Percentiles rank a stretch among this genome's conserved stretches.
Evolutionary conservation across 2,888 invertebrate genomes (phyloP).

Genomic region (Ditula angustiorana): DNA sequence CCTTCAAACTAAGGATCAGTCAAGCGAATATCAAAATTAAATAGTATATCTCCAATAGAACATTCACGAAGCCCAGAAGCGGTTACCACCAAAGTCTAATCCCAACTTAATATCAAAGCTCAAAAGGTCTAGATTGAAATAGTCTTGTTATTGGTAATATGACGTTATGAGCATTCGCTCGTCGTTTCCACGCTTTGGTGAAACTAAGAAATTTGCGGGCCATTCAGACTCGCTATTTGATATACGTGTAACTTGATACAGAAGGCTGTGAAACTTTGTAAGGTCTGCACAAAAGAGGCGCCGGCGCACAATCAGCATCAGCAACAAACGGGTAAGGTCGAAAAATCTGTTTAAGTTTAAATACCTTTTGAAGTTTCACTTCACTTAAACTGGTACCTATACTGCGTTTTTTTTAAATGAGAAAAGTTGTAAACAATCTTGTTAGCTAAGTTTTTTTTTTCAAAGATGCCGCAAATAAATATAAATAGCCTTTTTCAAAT

Average conservation of each 20-base stretch:
- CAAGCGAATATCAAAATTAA: neutral
- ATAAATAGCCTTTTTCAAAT: no score
- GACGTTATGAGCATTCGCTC: neutral
- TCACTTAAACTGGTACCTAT: no score
- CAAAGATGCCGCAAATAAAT: no score
- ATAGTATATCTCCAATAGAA: neutral
- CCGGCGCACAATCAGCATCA: neutral
- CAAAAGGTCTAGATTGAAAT: neutral
- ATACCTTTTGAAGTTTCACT: no score
- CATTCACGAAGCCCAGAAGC: neutral
- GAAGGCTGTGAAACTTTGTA: constrained; percentile 20
- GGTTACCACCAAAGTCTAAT: neutral
- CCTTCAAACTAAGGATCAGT: neutral
- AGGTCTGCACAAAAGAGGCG: constrained; percentile 1
- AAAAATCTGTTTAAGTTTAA: no score
- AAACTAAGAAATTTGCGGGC: constrained; percentile 23
- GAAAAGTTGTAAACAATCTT: no score
- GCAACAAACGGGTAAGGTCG: no score
- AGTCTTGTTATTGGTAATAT: neutral
- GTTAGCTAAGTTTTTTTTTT: no score
- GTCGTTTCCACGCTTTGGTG: constrained; percentile 15
- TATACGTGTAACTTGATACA: constrained; percentile 36
- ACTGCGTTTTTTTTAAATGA: no score
- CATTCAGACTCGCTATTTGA: constrained; percentile 35
- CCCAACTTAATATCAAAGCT: neutral